Evolutionary conservation across 2,888 invertebrate species (phyloP), one percentile per base, ranked within the genome.

Genomic region (Cistogaster globosa): DNA sequence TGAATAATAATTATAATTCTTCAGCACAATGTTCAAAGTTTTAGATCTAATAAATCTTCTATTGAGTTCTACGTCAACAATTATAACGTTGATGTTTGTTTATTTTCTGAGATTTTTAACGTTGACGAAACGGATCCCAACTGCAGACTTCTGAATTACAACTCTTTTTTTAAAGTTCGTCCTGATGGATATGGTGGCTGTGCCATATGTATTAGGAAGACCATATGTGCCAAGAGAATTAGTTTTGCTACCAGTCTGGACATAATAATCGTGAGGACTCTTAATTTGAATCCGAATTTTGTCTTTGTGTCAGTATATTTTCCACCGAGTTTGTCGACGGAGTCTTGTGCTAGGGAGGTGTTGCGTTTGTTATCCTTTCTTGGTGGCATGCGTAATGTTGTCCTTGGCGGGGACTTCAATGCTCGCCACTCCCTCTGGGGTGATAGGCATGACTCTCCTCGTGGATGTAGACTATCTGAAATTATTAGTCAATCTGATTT

Each of bases 401-500:
- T n/a, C n/a, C n/a, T n/a, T n/a, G n/a, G n/a, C n/a, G n/a, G n/a
- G n/a, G n/a, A n/a, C n/a, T n/a, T n/a, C n/a, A n/a, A n/a, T 26
- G 60, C 72, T 48, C 45, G 58, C 51, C 72, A 60, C 2, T 45
- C 36, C 22, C 12, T 62, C 20, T 72, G 72, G 62, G 62, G 72
- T 48, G 60, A 72, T 14, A 20, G 18, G 32, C 4, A 4, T 26
- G 26, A 26, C 16, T 38, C 42, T 14, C 48, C 60, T 12, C 22
- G 22, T 8, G 72, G 60, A 2, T 20, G 36, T n/a, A 42, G 18
- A 0, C 9, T 69, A 11, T 4, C 16, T 22, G 69, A 69, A 16
- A 42, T 55, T 7, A 38, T 69, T 8, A 42, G 26, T 38, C 57
- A n/a, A 20, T 69, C 57, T 22, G 55, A 69, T 7, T 72, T 72